Evolutionary conservation across 2,888 invertebrate species (phyloP), one percentile per base, ranked within the genome.

Genomic region (Pristionchus maxplancki): DNA sequence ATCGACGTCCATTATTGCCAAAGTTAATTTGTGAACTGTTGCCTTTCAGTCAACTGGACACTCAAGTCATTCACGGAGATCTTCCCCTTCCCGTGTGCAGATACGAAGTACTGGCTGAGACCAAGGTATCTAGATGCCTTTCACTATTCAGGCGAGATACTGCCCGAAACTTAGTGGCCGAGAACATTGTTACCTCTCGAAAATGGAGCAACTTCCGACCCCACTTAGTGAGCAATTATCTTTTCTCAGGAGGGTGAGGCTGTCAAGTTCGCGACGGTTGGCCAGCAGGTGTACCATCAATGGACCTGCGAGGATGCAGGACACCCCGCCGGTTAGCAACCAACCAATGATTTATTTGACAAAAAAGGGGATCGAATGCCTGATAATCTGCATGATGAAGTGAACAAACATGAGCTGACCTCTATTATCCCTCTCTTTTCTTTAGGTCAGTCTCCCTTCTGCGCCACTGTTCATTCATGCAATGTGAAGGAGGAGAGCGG

Each of bases 381-480:
- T n/a, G n/a, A n/a, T n/a, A n/a, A n/a, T n/a, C n/a, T n/a, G n/a
- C n/a, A n/a, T n/a, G n/a, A 9, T 44, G 44, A 44, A 6, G 44
- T 11, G 44, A 44, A 44, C 11, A 44, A 44, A 44, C 11, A 31
- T 6, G n/a, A n/a, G 11, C 28, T 13, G 4, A n/a, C n/a, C 9
- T 15, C 0, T 31, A 31, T 31, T 58, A 8, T 37, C 28, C 0
- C 58, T 17, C 34, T 24, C n/a, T 17, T n/a, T 86, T 37, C 24
- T 91, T 34, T 87, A 93, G 93, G 89, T 28, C 88, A 87, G 34
- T 90, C 90, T 37, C 91, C 91, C n/a, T 94, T 92, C 86, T 94
- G 94, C 88, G 92, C 92, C 48, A 93, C 93, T 1, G 92, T 94
- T 6, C 93, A 94, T 86, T 93, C 92, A 13, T 94, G 94, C 89